phyloP scores from a whole-genome alignment of 2,797 vertebrate species.

The Trichosurus vulpecula region DNA sequence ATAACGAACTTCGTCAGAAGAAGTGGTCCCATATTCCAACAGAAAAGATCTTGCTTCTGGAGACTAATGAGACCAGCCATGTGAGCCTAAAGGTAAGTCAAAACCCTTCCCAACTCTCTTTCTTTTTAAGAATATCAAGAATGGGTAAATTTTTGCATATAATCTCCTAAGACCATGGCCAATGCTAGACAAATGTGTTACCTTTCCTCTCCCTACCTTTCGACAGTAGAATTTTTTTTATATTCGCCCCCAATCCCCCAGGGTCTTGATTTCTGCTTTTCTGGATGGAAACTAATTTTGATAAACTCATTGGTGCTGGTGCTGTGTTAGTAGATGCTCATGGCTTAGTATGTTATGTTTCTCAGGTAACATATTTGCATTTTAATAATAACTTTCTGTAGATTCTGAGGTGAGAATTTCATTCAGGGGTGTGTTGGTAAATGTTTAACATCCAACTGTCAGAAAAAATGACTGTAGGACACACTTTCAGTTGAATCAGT shows the following conservation, averaged over 20 bases:
- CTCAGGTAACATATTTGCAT: neutral
- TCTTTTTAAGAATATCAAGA: neutral
- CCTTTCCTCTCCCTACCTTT: neutral
- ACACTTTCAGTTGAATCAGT: neutral
- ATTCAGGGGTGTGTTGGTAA: neutral
- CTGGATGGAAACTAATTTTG: neutral
- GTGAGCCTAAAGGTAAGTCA: slow-evolving; percentile 91
- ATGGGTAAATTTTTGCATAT: neutral
- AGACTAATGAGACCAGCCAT: slow-evolving; percentile 89
- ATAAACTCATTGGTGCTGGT: neutral
- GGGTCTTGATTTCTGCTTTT: neutral
- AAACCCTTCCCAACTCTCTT: neutral
- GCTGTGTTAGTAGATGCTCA: neutral
- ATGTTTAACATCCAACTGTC: neutral
- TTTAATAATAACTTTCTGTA: neutral
- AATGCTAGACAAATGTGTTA: neutral
- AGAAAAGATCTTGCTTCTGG: slow-evolving; percentile 90
- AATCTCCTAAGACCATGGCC: neutral
- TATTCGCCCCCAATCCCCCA: neutral
- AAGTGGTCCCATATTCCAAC: slow-evolving; percentile 94
- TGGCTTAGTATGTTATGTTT: neutral
- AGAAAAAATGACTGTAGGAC: neutral
- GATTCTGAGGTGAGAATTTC: neutral
- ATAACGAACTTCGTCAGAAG: slow-evolving; percentile 88
- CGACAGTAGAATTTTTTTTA: neutral